Base-by-base conservation (phyloP, 2,888 invertebrate species). In the Drosophila helvetica region DNA sequence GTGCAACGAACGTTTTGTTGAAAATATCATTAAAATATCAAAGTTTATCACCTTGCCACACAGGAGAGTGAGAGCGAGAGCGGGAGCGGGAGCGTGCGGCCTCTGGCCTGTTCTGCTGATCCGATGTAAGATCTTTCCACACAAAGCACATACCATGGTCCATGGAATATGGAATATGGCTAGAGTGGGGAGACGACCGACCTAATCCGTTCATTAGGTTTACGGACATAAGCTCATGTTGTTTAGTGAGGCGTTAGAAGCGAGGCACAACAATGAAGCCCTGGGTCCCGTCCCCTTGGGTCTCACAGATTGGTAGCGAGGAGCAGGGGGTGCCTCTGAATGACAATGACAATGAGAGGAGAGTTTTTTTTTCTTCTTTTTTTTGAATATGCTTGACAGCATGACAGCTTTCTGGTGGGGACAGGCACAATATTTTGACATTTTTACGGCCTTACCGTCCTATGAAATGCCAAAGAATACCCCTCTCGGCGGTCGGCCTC, bases 201-300 rank as follows among this genome's bases (percentile, higher is more conserved):
- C 80, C 86, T 89, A 89, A 89, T 89, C 89, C 89, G 89, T 89
- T 88, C 89, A 89, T 89, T 89, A 86, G 80, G 80, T 79, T 86
- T 86, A 80, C 79, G 79, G 83, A 65, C 86, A 82, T 88, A 87
- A 87, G 84, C 78, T 74, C 80, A 66, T 79, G 86, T 79, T 88
- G 76, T 86, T 80, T 78, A 81, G 82, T 78, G 79, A 83, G 80
- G 80, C 83, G 86, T 86, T 86, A 85, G 86, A 84, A 74, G 75
- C 60, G 67, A 18, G 64, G 45, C 51, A 75, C 62, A 79, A 84
- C 81, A 86, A 83, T 85, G 53, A 72, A 59, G 18, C 61, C 53
- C 65, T 60, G 64, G 75, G 38, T 55, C 56, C 30, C n/a, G n/a
- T n/a, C n/a, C n/a, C n/a, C n/a, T n/a, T n/a, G 30, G 43, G 38